Conservation (phyloP, 2,113 vertebrate species). For the Nestor notabilis region DNA sequence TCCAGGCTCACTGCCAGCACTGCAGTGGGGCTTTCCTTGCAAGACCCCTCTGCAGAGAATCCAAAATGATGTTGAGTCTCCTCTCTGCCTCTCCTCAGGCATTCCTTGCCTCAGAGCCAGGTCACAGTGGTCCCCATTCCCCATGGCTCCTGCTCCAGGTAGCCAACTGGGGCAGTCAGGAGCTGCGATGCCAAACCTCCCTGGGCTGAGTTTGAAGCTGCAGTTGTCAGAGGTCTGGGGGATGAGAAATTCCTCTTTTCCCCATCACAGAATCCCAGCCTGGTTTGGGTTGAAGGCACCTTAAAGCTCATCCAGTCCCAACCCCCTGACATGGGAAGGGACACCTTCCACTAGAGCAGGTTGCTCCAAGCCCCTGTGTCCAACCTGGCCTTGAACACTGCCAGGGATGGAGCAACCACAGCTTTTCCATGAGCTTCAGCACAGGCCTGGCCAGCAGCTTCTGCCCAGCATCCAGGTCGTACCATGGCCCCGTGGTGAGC, state of each 20-base stretch:
- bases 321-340: neutral
- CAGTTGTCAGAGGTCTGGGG: neutral
- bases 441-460: rapidly evolving
- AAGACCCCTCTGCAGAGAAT: neutral
- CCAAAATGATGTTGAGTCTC: neutral
- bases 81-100: neutral
- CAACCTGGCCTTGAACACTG: neutral
- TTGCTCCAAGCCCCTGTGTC: neutral
- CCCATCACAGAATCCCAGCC: neutral
- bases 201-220: neutral
- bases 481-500: neutral
- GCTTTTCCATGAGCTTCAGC: neutral
- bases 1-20: neutral
- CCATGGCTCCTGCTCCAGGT: rapidly evolving
- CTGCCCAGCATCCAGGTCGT: neutral
- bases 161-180: neutral
- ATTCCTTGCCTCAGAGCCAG: neutral
- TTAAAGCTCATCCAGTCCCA: neutral
- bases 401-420: neutral
- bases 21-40: neutral
- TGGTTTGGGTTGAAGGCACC: neutral
- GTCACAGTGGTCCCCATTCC: neutral
- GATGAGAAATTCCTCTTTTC: neutral
- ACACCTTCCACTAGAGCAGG: neutral
- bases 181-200: neutral